Evolutionary conservation across 2,888 invertebrate species (phyloP).

Genomic region (Tenthredo livida): DNA sequence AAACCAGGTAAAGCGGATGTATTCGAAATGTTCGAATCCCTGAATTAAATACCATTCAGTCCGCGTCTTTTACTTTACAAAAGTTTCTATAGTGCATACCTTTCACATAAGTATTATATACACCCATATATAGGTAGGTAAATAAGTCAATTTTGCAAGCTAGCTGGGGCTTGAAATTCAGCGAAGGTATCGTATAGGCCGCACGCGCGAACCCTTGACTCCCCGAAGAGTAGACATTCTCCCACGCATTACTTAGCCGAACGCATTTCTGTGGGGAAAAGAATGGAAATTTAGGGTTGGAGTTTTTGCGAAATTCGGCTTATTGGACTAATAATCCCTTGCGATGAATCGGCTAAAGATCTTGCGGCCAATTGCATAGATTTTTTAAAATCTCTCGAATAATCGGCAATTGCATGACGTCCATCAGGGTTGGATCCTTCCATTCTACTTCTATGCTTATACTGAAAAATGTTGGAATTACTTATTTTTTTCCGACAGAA

Average conservation of each 20-base stretch:
- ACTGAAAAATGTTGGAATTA: too few relatives aligned
- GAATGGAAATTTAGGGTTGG: background rate
- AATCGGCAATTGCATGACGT: background rate
- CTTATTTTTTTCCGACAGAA: background rate
- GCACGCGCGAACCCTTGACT: slow-evolving; percentile 13
- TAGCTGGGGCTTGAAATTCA: slow-evolving; percentile 1
- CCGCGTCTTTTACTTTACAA: background rate
- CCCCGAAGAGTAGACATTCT: background rate
- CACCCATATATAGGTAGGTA: background rate
- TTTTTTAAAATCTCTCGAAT: background rate
- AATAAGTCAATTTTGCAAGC: background rate
- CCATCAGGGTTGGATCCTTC: background rate
- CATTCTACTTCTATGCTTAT: background rate
- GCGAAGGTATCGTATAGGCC: slow-evolving; percentile 5
- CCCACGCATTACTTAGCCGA: background rate
- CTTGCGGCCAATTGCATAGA: background rate
- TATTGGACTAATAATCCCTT: slow-evolving; percentile 12
- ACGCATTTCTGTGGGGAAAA: background rate
- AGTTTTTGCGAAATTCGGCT: background rate
- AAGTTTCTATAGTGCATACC: background rate
- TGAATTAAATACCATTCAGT: background rate
- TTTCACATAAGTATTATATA: background rate
- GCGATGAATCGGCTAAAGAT: background rate
- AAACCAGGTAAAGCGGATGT: background rate
- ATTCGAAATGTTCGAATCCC: background rate